Base-by-base conservation (phyloP, 1,140 invertebrate species). In the Drosophila tsacasi region DNA sequence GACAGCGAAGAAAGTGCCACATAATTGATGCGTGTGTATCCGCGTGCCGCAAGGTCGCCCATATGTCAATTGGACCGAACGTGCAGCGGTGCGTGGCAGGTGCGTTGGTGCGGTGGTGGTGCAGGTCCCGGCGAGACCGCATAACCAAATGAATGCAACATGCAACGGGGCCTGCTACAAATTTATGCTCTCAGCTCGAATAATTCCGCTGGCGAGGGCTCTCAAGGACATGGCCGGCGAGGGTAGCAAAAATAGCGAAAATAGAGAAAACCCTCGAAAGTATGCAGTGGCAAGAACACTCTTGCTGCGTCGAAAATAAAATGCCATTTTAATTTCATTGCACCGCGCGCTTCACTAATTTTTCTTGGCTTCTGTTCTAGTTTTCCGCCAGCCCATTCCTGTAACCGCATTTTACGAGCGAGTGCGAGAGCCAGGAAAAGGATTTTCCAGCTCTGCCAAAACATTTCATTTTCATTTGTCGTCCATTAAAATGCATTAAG, bases 401-500 rank as follows among this genome's bases (percentile, higher is more conserved):
- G 50, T 23, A 37, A 58, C 69, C 68, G 15, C 55, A 73, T 61
- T 73, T 72, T 61, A 73, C 49, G 37, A 61, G 37, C 30, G 0
- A 23, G 4, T 30, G 17, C 49, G 5, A 50, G 23, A 37, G 37
- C 21, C 52, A 58, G 63, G 50, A 57, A 59, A 71, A 66, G 66
- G 81, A 67, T 72, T 84, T 83, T 47, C 44, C 59, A 46, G 66
- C 72, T 17, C 49, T 54, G 40, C 83, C 69, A 77, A 81, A 69
- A 76, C 82, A 85, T 85, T 85, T 81, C 67, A 81, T 76, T 81
- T 82, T 73, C 66, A 76, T 71, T 74, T 84, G 61, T 59, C 61
- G 50, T 69, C 82, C 83, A 85, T 85, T 85, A 79, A 86, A 85
- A 85, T 85, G 82, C 82, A 86, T 85, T 85, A 85, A 55, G 68